Percentiles rank a stretch among this genome's conserved stretches.
These are phyloP conservation scores for Tetragonula clypearis DNA, from an alignment of 1,140 invertebrate genomes.

Conservation along the genomic window DNA sequence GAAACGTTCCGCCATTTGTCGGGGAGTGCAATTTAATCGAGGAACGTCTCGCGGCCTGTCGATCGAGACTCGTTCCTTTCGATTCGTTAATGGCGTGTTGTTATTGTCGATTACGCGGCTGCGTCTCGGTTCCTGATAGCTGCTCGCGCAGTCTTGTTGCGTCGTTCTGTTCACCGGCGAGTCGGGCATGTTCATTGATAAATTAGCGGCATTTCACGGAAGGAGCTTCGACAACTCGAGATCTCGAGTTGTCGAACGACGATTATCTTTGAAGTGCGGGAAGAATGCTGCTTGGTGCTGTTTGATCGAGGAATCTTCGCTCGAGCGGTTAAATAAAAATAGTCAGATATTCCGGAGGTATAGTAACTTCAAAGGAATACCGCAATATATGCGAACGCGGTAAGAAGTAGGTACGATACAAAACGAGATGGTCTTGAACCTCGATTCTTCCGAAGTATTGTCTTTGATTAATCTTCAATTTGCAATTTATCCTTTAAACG, in stretches of 20 bases:
- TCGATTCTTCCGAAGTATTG: too few relatives aligned
- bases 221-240: neutral
- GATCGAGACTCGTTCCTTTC: slow-evolving; percentile 31
- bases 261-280: neutral
- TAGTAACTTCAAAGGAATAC: neutral
- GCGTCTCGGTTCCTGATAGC: neutral
- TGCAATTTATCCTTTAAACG: too few relatives aligned
- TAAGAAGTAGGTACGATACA: neutral
- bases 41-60: slow-evolving; percentile 17
- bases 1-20: slow-evolving; percentile 59
- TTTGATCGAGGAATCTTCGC: neutral
- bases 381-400: neutral
- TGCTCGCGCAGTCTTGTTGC: neutral
- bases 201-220: neutral
- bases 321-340: slow-evolving; percentile 3
- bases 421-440: neutral
- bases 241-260: too few relatives aligned
- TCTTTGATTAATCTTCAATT: neutral
- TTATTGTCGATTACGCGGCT: slow-evolving; percentile 37
- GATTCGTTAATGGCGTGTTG: slow-evolving; percentile 49
- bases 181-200: slow-evolving; percentile 1
- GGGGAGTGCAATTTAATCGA: slow-evolving; percentile 54
- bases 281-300: neutral
- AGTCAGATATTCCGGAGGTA: neutral
- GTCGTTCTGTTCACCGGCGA: neutral